Base-by-base conservation (phyloP, 2,113 vertebrate species). In the Diphyllodes magnificus region DNA sequence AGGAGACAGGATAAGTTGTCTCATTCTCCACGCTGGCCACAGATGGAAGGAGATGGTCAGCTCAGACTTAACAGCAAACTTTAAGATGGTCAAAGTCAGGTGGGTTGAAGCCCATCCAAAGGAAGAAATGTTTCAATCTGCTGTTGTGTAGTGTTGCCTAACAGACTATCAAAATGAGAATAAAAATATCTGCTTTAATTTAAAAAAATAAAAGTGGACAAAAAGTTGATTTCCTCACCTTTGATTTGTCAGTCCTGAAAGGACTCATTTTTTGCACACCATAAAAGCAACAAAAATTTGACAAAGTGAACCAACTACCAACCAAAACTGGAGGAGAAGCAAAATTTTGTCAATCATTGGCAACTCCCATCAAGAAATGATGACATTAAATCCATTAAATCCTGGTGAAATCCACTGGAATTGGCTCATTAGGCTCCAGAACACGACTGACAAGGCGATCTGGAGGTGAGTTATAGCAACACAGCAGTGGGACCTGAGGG, bases 71-170 rank as follows among this genome's bases (percentile, higher is more conserved):
- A 13, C 14, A 72, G 24, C 28, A 61, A 81, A 57, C 2, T 42
- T 76, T 5, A 9, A 35, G 47, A 27, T 42, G 68, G 39, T 69
- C 30, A 33, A 37, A 77, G 31, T 11, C 22, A 23, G 35, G 21
- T n/a, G 51, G 47, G 65, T 42, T 20, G 65, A 70, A 53, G 23
- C 31, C 72, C 37, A 23, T 31, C 18, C 51, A 59, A 71, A 72
- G 18, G 28, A 60, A 85, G 37, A 64, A 79, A 49, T 8, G n/a
- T 50, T 86, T 45, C 37, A 16, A 49, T 50, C 18, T 12, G 7
- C 11, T 15, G 23, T 6, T 56, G 31, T 3, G 27, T 22, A 27
- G 44, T 0, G 0, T 30, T 61, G 33, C 47, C 60, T 0, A 5
- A 63, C 9, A 35, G 27, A 30, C 25, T 53, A 35, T 61, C 21